Base-by-base conservation (phyloP, 2,888 invertebrate genomes). In the Heliconius ismenius region DNA sequence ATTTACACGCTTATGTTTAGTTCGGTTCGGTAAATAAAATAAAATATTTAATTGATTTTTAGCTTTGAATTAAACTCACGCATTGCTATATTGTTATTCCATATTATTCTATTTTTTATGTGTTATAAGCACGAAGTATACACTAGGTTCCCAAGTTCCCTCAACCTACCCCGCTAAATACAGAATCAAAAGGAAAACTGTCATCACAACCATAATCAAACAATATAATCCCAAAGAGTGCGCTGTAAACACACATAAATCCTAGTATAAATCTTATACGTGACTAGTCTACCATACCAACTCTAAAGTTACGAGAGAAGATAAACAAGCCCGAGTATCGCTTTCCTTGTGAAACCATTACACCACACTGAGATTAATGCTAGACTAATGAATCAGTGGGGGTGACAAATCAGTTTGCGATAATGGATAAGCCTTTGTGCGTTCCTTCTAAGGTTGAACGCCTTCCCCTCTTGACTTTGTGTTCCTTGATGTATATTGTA, bases 321-420 rank as follows among this genome's bases (percentile, higher is more conserved):
- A 83, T 84, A 86, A 86, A 87, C 87, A 87, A 87, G 87, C 87
- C 87, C 85, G 85, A 85, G 88, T 88, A 86, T 86, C 84, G 85
- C 85, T 84, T 86, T 85, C 84, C 82, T 81, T 81, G 81, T 82
- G 86, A 84, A 84, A 86, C 87, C 86, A 58, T 70, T 73, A 75
- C 64, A 75, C 69, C 75, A 43, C 73, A 84, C 85, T 82, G 86
- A 91, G 90, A 90, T 91, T 91, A 91, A 91, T 90, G 90, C 86
- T 84, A 85, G 85, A 81, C 87, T 90, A 91, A 91, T 91, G 91
- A 92, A 91, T 91, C 91, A 91, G 91, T 90, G 86, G 81, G 84
- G 84, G 90, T 89, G 91, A 92, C 91, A 91, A 91, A 92, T 92
- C 90, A 90, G 89, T 85, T 81, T 80, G 81, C 83, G 81, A 82